Conservation (phyloP, 1,140 invertebrate species). For the Drosophila tropicalis region DNA sequence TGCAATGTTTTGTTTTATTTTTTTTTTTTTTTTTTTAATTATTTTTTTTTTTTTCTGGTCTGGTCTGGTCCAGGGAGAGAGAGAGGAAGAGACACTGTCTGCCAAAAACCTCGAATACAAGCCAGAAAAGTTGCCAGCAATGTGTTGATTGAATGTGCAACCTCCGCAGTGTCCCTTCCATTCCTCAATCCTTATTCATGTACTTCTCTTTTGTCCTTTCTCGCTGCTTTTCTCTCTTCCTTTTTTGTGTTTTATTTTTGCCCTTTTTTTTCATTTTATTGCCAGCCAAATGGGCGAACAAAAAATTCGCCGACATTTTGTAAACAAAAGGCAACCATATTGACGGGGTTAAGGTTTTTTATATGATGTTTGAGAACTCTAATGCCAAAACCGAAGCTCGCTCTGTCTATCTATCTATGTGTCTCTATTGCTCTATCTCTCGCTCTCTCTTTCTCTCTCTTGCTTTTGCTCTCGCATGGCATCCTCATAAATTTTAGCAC, state of each 20-base stretch:
- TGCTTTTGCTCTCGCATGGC: not conserved
- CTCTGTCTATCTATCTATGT: not conserved
- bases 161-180: not conserved
- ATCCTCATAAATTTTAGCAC: not conserved
- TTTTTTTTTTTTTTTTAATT: slow-evolving; percentile 11
- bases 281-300: slow-evolving; percentile 23
- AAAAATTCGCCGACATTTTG: slow-evolving; percentile 50
- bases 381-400: slow-evolving; percentile 38
- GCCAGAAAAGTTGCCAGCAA: slow-evolving; percentile 31
- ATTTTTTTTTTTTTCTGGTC: slow-evolving; percentile 32
- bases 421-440: not conserved
- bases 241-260: slow-evolving; percentile 10
- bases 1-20: slow-evolving; percentile 14
- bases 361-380: slow-evolving; percentile 45
- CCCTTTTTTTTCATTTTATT: slow-evolving; percentile 50
- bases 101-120: slow-evolving; percentile 32
- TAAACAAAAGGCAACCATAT: slow-evolving; percentile 48
- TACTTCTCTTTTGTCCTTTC: slow-evolving; percentile 13
- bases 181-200: slow-evolving; percentile 12
- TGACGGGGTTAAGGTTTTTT: slow-evolving; percentile 33
- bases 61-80: slow-evolving; percentile 24
- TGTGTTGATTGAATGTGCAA: slow-evolving; percentile 60
- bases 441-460: not conserved
- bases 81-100: slow-evolving; percentile 25
- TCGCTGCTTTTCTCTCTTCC: not conserved